Evolutionary conservation across 2,888 invertebrate species (phyloP).

Genomic region (Coenonympha glycerion): DNA sequence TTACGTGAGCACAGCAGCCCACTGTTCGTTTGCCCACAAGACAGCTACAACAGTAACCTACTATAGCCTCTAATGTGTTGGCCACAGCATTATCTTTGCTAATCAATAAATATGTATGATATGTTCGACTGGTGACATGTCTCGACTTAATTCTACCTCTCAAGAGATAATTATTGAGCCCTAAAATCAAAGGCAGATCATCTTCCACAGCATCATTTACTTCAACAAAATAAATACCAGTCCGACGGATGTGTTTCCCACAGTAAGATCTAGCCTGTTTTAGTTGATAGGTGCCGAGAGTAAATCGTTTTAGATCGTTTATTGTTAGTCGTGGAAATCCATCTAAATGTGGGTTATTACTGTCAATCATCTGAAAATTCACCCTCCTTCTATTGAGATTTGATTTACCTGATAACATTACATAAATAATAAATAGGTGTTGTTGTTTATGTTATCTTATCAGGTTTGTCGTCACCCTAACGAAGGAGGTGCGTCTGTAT

Average conservation of each 20-base stretch:
- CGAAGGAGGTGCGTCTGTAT: no score
- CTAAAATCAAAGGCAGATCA: neutral
- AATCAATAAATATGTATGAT: neutral
- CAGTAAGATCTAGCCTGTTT: constrained; percentile 7
- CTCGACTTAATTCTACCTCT: neutral
- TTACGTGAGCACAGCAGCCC: neutral
- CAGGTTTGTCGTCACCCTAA: no score
- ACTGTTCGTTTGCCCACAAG: neutral
- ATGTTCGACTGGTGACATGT: neutral
- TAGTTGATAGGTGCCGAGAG: constrained; percentile 5
- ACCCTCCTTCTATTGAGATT: neutral
- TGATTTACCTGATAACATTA: no score
- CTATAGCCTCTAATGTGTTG: neutral
- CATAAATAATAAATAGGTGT: no score
- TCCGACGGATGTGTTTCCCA: no score
- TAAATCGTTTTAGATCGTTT: constrained; percentile 8
- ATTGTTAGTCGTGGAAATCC: constrained; percentile 1
- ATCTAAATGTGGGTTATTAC: neutral
- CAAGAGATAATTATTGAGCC: neutral
- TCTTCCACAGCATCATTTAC: constrained; percentile 3
- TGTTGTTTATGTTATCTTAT: no score
- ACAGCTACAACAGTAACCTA: neutral
- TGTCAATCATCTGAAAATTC: neutral
- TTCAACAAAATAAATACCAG: constrained; percentile 1
- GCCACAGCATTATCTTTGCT: neutral